phyloP scores from a whole-genome alignment of 2,888 invertebrate genomes.

The Lasioglossum calceatum region DNA sequence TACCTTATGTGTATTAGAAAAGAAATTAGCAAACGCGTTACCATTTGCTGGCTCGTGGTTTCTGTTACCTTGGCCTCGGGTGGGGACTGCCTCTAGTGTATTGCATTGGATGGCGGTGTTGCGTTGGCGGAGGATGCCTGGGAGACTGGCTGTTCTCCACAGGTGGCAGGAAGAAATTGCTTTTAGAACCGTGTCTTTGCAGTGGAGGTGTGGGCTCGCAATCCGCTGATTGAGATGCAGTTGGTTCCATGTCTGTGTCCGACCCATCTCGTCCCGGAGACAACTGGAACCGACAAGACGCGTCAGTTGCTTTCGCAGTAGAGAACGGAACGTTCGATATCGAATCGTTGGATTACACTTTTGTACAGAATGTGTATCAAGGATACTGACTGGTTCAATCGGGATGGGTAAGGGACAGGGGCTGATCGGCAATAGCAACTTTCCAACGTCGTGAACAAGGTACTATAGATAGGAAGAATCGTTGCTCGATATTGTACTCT shows the following conservation, averaged over 20 bases:
- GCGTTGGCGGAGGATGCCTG: constrained; percentile 84
- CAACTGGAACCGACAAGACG: constrained; percentile 85
- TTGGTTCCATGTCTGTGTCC: constrained; percentile 95
- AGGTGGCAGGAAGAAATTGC: constrained; percentile 94
- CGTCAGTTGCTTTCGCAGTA: neutral
- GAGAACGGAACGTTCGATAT: neutral
- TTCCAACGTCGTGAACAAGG: constrained; percentile 52
- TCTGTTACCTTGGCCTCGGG: constrained; percentile 88
- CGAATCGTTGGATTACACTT: constrained; percentile 20
- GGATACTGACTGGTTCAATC: constrained; percentile 40
- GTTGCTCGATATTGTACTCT: constrained; percentile 68
- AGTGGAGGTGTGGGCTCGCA: constrained; percentile 96
- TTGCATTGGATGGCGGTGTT: constrained; percentile 85
- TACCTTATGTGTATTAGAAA: constrained; percentile 57
- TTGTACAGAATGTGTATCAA: constrained; percentile 46
- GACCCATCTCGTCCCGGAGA: constrained; percentile 93
- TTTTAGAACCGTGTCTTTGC: constrained; percentile 94
- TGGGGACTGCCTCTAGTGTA: constrained; percentile 93
- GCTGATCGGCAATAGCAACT: constrained; percentile 43
- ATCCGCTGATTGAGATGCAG: constrained; percentile 95
- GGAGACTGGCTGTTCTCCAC: constrained; percentile 85
- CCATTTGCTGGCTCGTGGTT: neutral
- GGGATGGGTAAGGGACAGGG: constrained; percentile 42
- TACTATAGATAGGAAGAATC: constrained; percentile 64
- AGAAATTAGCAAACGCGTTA: constrained; percentile 32